phyloP scores from a whole-genome alignment of 2,797 vertebrate species.

The Borostomias antarcticus region DNA sequence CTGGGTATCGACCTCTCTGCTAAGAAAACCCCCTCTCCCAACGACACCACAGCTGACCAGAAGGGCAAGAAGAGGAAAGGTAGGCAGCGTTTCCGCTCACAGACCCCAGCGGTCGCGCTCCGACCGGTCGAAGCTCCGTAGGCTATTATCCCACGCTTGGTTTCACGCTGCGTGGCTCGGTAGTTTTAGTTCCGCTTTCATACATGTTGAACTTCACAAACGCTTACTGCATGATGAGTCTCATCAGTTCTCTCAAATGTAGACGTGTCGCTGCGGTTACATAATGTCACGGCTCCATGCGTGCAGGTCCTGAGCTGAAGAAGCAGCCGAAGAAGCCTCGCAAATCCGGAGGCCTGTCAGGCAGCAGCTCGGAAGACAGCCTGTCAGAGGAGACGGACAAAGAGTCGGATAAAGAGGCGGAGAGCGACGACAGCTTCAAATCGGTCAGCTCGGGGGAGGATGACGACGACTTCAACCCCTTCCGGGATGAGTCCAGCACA shows the following conservation, averaged over 20 bases:
- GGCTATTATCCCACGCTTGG: background rate
- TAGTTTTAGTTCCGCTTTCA: background rate
- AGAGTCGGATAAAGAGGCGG: conserved; percentile 66
- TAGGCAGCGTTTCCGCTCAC: conserved; percentile 45
- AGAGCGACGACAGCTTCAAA: conserved; percentile 90
- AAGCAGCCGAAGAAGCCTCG: conserved; percentile 88
- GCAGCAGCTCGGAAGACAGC: conserved; percentile 94
- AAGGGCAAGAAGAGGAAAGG: conserved; percentile 97
- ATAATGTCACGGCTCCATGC: background rate
- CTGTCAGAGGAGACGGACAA: conserved; percentile 79
- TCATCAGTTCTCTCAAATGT: background rate
- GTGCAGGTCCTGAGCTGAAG: conserved; percentile 83
- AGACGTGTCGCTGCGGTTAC: background rate
- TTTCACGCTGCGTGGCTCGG: background rate
- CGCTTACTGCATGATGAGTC: no score
- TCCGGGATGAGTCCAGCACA: conserved; percentile 93
- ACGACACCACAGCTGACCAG: conserved; percentile 81
- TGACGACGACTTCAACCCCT: conserved; percentile 95
- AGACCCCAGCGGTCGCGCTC: background rate
- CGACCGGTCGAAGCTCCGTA: no score
- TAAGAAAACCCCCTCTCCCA: conserved; percentile 88
- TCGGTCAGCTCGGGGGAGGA: conserved; percentile 89
- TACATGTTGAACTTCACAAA: background rate
- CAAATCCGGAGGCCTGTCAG: conserved; percentile 86
- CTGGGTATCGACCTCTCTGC: conserved; percentile 91